phyloP scores from a whole-genome alignment of 2,888 invertebrate species.

The Pherbina coryleti region DNA sequence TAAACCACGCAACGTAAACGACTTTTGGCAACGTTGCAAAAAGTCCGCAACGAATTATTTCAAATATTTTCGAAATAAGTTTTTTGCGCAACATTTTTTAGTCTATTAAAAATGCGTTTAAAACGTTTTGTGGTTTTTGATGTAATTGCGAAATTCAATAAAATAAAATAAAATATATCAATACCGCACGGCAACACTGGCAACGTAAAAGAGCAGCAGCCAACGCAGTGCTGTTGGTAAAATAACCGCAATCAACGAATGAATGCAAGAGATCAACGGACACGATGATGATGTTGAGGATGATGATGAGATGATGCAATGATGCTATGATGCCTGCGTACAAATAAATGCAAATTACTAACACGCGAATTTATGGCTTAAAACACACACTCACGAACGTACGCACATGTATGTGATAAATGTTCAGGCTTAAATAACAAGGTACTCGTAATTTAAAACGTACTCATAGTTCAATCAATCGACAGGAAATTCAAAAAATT shows the following conservation, averaged over 20 bases:
- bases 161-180: slow-evolving; percentile 34
- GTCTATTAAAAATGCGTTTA: slow-evolving; percentile 64
- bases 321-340: slow-evolving; percentile 6
- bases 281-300: not conserved
- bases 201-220: not conserved
- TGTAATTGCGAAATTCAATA: slow-evolving; percentile 64
- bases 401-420: not conserved
- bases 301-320: not conserved
- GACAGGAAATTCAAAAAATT: slow-evolving; percentile 17
- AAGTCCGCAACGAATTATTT: slow-evolving; percentile 8
- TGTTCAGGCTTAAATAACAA: not conserved
- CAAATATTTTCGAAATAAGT: slow-evolving; percentile 26
- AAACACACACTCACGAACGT: slow-evolving; percentile 32
- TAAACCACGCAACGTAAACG: no score
- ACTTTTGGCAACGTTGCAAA: no score
- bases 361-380: slow-evolving; percentile 50
- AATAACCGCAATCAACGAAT: not conserved
- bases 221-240: not conserved
- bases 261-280: not conserved
- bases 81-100: slow-evolving; percentile 62
- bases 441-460: no score
- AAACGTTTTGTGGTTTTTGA: slow-evolving; percentile 54
- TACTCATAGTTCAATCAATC: slow-evolving; percentile 16
- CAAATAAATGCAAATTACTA: slow-evolving; percentile 44
- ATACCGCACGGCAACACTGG: slow-evolving; percentile 1